phyloP scores from a whole-genome alignment of 2,113 vertebrate genomes.

The Nanorana parkeri region DNA sequence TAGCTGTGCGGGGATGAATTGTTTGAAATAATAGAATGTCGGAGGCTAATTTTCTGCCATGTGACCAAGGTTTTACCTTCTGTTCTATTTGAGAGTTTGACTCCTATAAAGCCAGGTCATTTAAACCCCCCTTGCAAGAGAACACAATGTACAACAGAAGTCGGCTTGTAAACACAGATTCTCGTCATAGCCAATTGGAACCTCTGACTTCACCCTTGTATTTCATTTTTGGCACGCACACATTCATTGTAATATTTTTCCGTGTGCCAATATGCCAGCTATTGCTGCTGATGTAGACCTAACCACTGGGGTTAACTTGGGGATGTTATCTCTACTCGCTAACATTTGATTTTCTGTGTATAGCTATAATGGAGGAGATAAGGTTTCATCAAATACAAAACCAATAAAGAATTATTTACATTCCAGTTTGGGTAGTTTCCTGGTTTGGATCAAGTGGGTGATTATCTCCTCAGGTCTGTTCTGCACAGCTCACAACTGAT shows the following conservation, averaged over 20 bases:
- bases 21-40: too few relatives aligned
- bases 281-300: constrained; percentile 14
- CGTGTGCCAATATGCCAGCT: background rate
- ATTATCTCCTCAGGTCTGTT: too few relatives aligned
- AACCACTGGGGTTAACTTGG: background rate
- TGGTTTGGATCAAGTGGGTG: too few relatives aligned
- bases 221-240: constrained; percentile 3
- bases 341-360: too few relatives aligned
- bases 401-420: too few relatives aligned
- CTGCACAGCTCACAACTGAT: too few relatives aligned
- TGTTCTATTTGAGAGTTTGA: background rate
- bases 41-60: too few relatives aligned
- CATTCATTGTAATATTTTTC: background rate
- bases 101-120: background rate
- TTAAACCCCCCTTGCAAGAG: background rate
- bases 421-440: too few relatives aligned
- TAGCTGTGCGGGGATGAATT: too few relatives aligned
- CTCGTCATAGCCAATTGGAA: background rate
- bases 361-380: too few relatives aligned
- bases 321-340: background rate
- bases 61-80: too few relatives aligned
- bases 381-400: too few relatives aligned
- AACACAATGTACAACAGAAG: background rate
- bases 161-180: constrained; percentile 9
- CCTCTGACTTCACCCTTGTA: constrained; percentile 3